Conservation (phyloP, 2,113 vertebrate genomes). For the Montifringilla adamsi region DNA sequence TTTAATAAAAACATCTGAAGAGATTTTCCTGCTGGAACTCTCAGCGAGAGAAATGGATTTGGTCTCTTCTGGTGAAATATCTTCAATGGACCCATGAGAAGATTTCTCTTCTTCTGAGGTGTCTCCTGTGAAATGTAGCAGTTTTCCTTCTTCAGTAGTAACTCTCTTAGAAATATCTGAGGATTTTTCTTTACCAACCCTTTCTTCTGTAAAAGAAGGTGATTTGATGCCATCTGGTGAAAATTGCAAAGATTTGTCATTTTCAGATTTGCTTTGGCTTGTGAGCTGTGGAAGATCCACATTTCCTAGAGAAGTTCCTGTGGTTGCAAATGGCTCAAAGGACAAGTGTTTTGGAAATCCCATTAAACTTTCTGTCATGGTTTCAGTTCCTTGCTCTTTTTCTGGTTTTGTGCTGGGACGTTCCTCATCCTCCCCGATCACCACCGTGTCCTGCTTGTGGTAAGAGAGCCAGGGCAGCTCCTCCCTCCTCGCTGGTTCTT, state of each 20-base stretch:
- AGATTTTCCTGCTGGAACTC: slow-evolving; percentile 64
- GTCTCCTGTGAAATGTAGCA: slow-evolving; percentile 15
- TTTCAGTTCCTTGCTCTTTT: slow-evolving; percentile 34
- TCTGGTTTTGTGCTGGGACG: neutral
- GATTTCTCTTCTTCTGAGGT: slow-evolving; percentile 38
- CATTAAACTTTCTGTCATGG: neutral
- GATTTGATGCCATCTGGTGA: slow-evolving; percentile 71
- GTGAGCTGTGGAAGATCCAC: neutral
- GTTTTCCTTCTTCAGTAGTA: slow-evolving; percentile 21
- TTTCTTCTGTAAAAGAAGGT: slow-evolving; percentile 55
- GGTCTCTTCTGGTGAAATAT: slow-evolving; percentile 66
- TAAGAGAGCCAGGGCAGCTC: slow-evolving; percentile 53
- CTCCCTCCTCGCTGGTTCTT: neutral
- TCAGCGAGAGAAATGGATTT: slow-evolving; percentile 67
- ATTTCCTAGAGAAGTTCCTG: slow-evolving; percentile 6
- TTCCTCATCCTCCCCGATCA: slow-evolving; percentile 18
- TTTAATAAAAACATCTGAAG: slow-evolving; percentile 66
- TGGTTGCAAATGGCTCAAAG: neutral
- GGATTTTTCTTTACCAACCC: slow-evolving; percentile 44
- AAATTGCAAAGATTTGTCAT: slow-evolving; percentile 21
- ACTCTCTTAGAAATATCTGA: slow-evolving; percentile 43
- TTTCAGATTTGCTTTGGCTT: slow-evolving; percentile 39
- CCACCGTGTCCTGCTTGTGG: slow-evolving; percentile 60
- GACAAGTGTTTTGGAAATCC: slow-evolving; percentile 12
- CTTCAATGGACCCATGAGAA: slow-evolving; percentile 3